These are phyloP conservation scores for Hemicentrotus pulcherrimus DNA, from an alignment of 35 echinoderm and acorn worm genomes.

Conservation along the genomic window DNA sequence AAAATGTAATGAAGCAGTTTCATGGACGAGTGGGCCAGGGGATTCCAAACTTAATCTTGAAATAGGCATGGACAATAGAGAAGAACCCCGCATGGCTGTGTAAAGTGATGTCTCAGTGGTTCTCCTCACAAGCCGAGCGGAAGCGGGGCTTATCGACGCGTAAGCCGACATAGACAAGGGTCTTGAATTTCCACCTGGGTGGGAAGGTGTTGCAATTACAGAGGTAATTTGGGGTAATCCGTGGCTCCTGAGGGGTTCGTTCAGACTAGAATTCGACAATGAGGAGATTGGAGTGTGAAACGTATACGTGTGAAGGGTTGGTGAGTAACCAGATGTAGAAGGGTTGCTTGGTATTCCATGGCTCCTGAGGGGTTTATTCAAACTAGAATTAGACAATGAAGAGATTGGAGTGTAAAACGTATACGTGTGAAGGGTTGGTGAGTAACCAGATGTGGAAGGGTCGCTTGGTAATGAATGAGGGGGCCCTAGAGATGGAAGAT, in stretches of 20 bases:
- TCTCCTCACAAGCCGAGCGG: not conserved
- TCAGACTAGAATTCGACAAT: not conserved
- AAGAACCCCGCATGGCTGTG: not conserved
- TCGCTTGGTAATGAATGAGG: not conserved
- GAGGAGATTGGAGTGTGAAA: not conserved
- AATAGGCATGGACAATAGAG: not conserved
- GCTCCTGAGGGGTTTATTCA: not conserved
- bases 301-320: not conserved
- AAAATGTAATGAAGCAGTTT: slow-evolving; percentile 22
- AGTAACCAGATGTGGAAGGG: not conserved
- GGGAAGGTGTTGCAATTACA: not conserved
- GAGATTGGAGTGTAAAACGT: not conserved
- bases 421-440: not conserved
- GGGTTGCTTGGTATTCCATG: not conserved
- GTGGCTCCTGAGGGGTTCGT: not conserved
- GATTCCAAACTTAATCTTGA: not conserved
- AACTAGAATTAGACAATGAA: not conserved
- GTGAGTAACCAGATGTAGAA: not conserved
- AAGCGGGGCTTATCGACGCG: not conserved
- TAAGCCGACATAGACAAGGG: not conserved
- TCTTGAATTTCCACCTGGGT: not conserved
- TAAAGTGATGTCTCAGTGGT: not conserved
- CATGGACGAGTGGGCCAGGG: not conserved
- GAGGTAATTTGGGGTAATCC: not conserved
- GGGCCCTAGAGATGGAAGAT: not conserved